Evolutionary conservation across 2,797 vertebrate genomes (phyloP), one percentile per base, ranked within the genome.

Genomic region (Arnoldichthys spilopterus): DNA sequence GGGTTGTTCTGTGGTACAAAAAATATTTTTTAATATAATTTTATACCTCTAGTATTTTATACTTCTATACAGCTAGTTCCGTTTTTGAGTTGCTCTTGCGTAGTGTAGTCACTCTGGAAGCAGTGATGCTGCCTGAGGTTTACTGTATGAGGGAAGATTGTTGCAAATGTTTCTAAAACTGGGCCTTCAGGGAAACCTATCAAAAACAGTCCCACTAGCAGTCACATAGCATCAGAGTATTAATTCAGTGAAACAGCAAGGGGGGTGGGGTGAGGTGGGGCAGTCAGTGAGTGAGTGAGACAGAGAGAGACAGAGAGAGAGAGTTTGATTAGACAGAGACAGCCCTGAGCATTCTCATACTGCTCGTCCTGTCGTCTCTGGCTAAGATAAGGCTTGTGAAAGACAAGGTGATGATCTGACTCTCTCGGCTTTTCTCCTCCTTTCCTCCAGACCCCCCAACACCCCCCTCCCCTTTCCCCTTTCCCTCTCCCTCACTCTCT

Each of bases 331-430:
- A 67, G 34, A 22, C 26, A 26, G 67, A 30, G 63, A 81, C 76
- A 72, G 30, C 54, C 76, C 67, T 62, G 61, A 78, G 70, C 62
- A 13, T 6, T 7, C 80, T 85, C 75, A 85, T 87, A 86, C 84
- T 76, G 77, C 80, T 84, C 86, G 83, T 86, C 76, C 53, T 76
- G 79, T 87, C 87, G 72, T 88, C 88, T 87, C 79, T 78, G 82
- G 73, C 81, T 45, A 87, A 83, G 80, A 77, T 32, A 79, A 40
- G 61, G 64, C 80, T 80, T 59, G 72, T 74, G 66, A 83, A 32
- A 70, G 30, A 37, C 72, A 80, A 62, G 56, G 66, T 75, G 77
- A 82, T 40, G 67, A 82, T 78, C 34, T 62, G 64, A 26, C 4
- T 54, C 34, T 70, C 28, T 22, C 30, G 5, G 12, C 15, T 56